A percentile compares a stretch with the other conserved stretches of the same genome.
These are phyloP conservation scores for Dasysyrphus albostriatus DNA, from an alignment of 2,888 invertebrate genomes.

Conservation along the genomic window DNA sequence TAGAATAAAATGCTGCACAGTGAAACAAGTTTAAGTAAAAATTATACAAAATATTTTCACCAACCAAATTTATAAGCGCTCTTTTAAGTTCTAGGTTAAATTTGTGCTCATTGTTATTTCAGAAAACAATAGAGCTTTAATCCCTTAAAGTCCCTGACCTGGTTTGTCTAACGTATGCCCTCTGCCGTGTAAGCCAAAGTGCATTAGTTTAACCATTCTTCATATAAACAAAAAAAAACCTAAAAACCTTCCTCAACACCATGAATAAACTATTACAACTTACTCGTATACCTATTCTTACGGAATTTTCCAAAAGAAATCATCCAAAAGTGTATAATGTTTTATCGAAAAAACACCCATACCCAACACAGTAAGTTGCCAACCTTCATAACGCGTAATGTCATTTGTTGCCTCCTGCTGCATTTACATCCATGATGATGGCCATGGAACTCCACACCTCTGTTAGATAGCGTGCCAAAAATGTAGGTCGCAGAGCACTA, in stretches of 20 bases:
- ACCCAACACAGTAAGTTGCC: neutral
- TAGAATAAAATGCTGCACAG: no score
- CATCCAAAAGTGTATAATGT: conserved; percentile 16
- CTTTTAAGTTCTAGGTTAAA: conserved; percentile 62
- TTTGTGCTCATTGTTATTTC: conserved; percentile 8
- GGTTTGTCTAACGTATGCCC: conserved; percentile 10
- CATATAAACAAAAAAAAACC: neutral
- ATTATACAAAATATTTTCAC: neutral
- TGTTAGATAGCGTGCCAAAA: conserved; percentile 29
- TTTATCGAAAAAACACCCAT: conserved; percentile 14
- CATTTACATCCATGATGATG: conserved; percentile 16
- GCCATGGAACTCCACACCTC: conserved; percentile 30
- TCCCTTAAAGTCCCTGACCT: conserved; percentile 52
- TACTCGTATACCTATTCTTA: neutral
- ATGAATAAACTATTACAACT: neutral
- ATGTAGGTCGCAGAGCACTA: conserved; percentile 63
- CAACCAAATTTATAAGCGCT: neutral
- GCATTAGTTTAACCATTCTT: neutral
- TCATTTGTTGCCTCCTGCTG: conserved; percentile 11
- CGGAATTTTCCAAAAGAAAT: conserved; percentile 40
- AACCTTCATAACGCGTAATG: conserved; percentile 1
- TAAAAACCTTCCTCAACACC: neutral
- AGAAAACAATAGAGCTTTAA: conserved; percentile 2
- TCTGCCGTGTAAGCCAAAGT: neutral
- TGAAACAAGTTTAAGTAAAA: neutral